These are phyloP conservation scores for Drosophila yakuba DNA, from an alignment of 1,140 invertebrate genomes.

Conservation along the genomic window DNA sequence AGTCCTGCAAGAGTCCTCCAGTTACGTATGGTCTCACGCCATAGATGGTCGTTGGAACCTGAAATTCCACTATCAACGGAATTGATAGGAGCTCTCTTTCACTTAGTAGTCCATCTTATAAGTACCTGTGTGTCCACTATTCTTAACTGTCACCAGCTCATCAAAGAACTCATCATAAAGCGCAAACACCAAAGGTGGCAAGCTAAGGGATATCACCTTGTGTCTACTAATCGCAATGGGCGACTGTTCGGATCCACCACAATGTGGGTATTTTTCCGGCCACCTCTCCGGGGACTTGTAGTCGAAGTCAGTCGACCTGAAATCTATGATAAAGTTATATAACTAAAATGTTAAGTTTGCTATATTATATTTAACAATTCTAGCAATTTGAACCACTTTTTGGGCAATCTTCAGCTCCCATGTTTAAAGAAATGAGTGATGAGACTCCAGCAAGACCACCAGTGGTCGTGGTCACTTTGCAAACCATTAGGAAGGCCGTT, in stretches of 20 bases:
- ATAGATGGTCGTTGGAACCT: conserved; percentile 47
- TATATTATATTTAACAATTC: no score
- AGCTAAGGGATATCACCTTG: conserved; percentile 49
- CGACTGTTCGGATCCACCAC: conserved; percentile 56
- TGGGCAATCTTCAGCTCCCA: neutral
- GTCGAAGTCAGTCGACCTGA: conserved; percentile 37
- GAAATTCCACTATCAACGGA: conserved; percentile 48
- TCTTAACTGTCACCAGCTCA: conserved; percentile 43
- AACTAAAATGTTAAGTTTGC: neutral
- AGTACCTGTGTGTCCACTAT: conserved; percentile 63
- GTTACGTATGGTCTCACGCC: conserved; percentile 54
- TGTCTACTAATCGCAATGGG: conserved; percentile 52
- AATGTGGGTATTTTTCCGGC: conserved; percentile 33
- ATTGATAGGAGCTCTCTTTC: neutral
- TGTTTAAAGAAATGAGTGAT: neutral
- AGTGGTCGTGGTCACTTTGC: neutral
- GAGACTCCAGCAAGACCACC: neutral
- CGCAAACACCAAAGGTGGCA: conserved; percentile 52
- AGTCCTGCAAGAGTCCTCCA: conserved; percentile 59
- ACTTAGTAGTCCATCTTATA: neutral
- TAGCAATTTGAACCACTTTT: neutral
- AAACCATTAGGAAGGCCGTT: conserved; percentile 11
- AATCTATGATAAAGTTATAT: conserved; percentile 31
- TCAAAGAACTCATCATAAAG: conserved; percentile 61
- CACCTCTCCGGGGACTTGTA: conserved; percentile 55